Conservation (phyloP, 2,888 invertebrate species). For the Omphaloscelis lunosa region DNA sequence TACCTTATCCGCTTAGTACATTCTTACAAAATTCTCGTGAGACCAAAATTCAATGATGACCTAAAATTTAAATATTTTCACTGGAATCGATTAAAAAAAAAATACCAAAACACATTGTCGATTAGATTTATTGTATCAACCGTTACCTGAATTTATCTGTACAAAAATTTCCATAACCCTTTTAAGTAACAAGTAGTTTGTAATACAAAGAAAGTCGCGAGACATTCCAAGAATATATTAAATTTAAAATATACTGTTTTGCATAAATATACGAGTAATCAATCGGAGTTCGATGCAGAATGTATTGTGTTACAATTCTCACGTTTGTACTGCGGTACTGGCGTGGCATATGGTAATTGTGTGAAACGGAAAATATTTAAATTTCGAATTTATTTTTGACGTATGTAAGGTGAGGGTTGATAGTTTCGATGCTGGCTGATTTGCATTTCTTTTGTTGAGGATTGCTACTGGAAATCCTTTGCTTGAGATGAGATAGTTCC, state of each 20-base stretch:
- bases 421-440: slow-evolving; percentile 29
- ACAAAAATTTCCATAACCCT: slow-evolving; percentile 57
- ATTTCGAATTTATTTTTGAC: slow-evolving; percentile 40
- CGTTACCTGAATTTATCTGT: slow-evolving; percentile 56
- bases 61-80: slow-evolving; percentile 39
- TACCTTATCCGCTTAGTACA: neutral
- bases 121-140: slow-evolving; percentile 56
- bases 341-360: slow-evolving; percentile 79
- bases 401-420: slow-evolving; percentile 19
- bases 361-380: slow-evolving; percentile 56
- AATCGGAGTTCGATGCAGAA: slow-evolving; percentile 71
- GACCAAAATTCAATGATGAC: slow-evolving; percentile 27
- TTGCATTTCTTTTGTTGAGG: slow-evolving; percentile 51
- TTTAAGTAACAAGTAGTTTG: slow-evolving; percentile 28
- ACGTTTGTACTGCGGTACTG: slow-evolving; percentile 68
- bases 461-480: slow-evolving; percentile 39
- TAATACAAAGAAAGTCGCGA: slow-evolving; percentile 45
- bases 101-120: slow-evolving; percentile 30
- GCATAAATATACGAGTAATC: slow-evolving; percentile 80
- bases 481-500: neutral
- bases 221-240: slow-evolving; percentile 67
- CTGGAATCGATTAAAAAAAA: slow-evolving; percentile 26
- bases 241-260: slow-evolving; percentile 72
- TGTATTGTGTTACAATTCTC: slow-evolving; percentile 75
- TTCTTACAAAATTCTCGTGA: slow-evolving; percentile 35